These are phyloP conservation scores for Emmelina monodactyla DNA, from an alignment of 2,888 invertebrate genomes.

Conservation along the genomic window DNA sequence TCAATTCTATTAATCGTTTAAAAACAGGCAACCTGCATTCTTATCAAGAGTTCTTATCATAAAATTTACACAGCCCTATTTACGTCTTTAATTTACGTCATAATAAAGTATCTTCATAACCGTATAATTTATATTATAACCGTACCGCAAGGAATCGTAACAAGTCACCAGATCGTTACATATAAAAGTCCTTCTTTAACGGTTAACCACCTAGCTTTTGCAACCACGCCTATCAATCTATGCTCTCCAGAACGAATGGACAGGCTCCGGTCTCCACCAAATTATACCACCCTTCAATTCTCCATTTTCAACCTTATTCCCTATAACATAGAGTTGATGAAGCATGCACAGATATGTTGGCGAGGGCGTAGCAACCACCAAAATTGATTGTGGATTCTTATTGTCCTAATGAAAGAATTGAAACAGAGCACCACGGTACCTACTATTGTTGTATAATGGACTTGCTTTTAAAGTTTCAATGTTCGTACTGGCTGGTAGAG, in stretches of 20 bases:
- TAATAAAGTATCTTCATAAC: no score
- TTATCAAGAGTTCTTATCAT: no score
- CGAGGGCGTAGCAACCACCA: slow-evolving; percentile 32
- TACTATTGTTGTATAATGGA: no score
- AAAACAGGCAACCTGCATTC: no score
- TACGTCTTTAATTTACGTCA: no score
- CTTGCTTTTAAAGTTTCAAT: no score
- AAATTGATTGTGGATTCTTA: slow-evolving; percentile 59
- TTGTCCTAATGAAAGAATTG: slow-evolving; percentile 60
- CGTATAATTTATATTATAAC: no score
- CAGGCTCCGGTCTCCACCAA: slow-evolving; percentile 35
- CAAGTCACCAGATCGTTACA: slow-evolving; percentile 27
- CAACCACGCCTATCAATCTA: slow-evolving; percentile 56
- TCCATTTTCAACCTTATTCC: slow-evolving; percentile 20
- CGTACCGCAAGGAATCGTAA: no score
- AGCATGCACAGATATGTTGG: slow-evolving; percentile 19
- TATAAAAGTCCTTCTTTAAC: slow-evolving; percentile 23
- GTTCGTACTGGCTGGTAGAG: no score
- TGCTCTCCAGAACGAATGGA: slow-evolving; percentile 59
- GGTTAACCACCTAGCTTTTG: slow-evolving; percentile 45
- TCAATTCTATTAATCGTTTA: no score
- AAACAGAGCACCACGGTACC: slow-evolving; percentile 36
- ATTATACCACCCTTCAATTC: not conserved
- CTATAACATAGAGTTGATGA: slow-evolving; percentile 16
- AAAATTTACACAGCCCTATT: no score